Conservation (phyloP, 1,140 invertebrate genomes). For the Thaumatotibia leucotreta region DNA sequence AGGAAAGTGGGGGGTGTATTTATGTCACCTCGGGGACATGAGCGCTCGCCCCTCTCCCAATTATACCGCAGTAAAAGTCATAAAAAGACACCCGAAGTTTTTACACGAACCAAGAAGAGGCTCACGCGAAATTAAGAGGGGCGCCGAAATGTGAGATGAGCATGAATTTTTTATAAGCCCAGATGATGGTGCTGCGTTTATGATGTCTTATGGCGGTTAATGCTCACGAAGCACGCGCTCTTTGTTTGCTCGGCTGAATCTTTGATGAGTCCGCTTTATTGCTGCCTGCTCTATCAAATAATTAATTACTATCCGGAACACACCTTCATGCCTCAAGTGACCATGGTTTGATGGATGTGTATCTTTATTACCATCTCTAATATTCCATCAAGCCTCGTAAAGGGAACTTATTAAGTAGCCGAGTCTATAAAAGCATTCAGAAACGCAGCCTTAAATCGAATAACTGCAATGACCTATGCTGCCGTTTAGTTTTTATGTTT, state of each 20-base stretch:
- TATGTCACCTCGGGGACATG: slow-evolving; percentile 74
- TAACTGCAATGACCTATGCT: background rate
- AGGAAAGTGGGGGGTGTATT: slow-evolving; percentile 63
- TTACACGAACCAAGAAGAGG: slow-evolving; percentile 72
- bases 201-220: slow-evolving; percentile 73
- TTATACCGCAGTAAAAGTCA: slow-evolving; percentile 77
- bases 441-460: background rate
- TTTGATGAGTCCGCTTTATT: slow-evolving; percentile 65
- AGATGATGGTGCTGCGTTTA: slow-evolving; percentile 73
- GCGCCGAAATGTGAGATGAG: slow-evolving; percentile 75
- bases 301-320: slow-evolving; percentile 53
- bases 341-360: background rate
- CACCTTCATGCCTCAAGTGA: slow-evolving; percentile 6
- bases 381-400: background rate
- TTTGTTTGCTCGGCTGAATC: slow-evolving; percentile 60
- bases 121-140: slow-evolving; percentile 76
- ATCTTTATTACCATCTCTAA: background rate
- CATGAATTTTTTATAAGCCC: slow-evolving; percentile 75
- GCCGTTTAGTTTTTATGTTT: background rate
- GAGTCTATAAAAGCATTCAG: background rate
- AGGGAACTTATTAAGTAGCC: background rate
- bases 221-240: slow-evolving; percentile 59
- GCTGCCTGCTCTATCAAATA: slow-evolving; percentile 56
- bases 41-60: slow-evolving; percentile 70
- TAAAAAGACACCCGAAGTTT: slow-evolving; percentile 76